Evolutionary conservation across 2,797 vertebrate species (phyloP).

Genomic region (Lophius americanus): DNA sequence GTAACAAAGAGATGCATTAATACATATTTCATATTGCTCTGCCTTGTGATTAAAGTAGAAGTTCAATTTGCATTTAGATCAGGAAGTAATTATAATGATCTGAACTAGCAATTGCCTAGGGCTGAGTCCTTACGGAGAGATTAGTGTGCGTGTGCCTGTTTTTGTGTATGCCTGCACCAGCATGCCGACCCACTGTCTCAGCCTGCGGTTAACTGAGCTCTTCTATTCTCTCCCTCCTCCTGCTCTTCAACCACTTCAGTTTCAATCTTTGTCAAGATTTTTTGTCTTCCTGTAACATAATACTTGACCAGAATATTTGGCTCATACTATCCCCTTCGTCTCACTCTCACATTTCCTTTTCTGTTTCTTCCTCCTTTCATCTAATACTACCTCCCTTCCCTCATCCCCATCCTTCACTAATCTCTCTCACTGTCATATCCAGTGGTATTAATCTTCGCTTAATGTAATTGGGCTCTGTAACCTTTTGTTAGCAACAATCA

Average conservation of each 20-base stretch:
- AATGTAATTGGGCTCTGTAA: slow-evolving; percentile 71
- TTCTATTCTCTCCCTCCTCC: slow-evolving; percentile 35
- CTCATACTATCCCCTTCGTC: neutral
- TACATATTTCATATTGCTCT: slow-evolving; percentile 6
- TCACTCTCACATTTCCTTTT: slow-evolving; percentile 18
- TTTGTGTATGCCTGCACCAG: slow-evolving; percentile 60
- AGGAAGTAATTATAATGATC: slow-evolving; percentile 59
- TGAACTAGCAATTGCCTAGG: slow-evolving; percentile 49
- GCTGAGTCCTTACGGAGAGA: slow-evolving; percentile 35
- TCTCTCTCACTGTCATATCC: slow-evolving; percentile 42
- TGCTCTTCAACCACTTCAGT: slow-evolving; percentile 14
- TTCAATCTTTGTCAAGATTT: slow-evolving; percentile 11
- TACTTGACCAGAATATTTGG: slow-evolving; percentile 15
- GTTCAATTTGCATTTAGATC: slow-evolving; percentile 43
- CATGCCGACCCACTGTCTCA: slow-evolving; percentile 68
- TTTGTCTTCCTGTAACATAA: slow-evolving; percentile 9
- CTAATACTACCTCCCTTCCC: slow-evolving; percentile 6
- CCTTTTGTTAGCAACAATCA: slow-evolving; percentile 60
- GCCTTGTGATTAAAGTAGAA: slow-evolving; percentile 18
- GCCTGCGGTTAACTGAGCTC: slow-evolving; percentile 73
- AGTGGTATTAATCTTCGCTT: slow-evolving; percentile 66
- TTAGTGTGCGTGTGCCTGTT: slow-evolving; percentile 17
- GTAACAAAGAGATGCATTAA: slow-evolving; percentile 8
- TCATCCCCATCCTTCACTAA: slow-evolving; percentile 40
- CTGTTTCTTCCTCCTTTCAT: slow-evolving; percentile 12